phyloP scores from a whole-genome alignment of 2,113 vertebrate genomes.

The Proteles cristata region DNA sequence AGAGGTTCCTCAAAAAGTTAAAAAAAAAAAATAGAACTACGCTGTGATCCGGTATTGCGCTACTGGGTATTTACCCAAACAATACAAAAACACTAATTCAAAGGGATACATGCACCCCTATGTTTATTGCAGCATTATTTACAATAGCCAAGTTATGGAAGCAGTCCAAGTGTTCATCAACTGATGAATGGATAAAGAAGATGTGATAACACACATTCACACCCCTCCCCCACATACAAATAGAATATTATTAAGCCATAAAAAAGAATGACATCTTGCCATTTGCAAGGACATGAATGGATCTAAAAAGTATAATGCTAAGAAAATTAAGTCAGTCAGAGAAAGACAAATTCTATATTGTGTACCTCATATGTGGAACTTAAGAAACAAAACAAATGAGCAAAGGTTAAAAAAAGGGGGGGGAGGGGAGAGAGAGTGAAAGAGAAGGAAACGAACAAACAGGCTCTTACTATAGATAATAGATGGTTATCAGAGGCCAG shows the following conservation, averaged over 20 bases:
- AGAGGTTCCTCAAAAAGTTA: background rate
- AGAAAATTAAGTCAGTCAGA: background rate
- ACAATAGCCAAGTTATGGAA: background rate
- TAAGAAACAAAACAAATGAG: background rate
- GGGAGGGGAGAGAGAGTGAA: background rate
- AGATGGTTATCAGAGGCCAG: background rate
- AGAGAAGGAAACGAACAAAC: background rate
- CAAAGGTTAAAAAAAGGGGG: background rate
- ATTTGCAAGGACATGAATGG: background rate
- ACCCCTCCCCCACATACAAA: background rate
- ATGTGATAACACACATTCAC: background rate
- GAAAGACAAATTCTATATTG: background rate
- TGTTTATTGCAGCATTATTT: background rate
- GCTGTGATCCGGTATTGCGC: background rate
- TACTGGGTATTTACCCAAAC: background rate
- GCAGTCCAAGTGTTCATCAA: background rate
- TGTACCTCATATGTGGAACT: background rate
- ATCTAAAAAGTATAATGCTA: background rate
- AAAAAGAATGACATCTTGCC: background rate
- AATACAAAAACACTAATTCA: background rate
- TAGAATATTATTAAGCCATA: background rate
- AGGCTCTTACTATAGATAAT: background rate
- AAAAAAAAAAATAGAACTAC: background rate
- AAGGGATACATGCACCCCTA: background rate
- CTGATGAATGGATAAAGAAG: background rate